Base-by-base conservation (phyloP, 2,797 vertebrate species). In the Anas capensis region DNA sequence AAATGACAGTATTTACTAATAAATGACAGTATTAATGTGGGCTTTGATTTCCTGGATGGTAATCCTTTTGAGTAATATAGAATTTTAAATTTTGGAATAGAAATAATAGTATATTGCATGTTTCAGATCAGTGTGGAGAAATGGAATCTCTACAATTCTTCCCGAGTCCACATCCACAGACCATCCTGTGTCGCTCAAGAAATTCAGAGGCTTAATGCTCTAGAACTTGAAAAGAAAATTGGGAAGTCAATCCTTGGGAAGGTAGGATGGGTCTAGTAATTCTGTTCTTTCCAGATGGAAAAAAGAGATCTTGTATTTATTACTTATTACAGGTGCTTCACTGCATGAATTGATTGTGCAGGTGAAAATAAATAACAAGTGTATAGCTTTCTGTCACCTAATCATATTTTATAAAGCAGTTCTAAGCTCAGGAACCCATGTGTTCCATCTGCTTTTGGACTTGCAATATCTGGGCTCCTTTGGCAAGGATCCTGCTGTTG, bases 211-310 rank as follows among this genome's bases (percentile, higher is more conserved):
- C 98, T 99, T 69, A 98, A 97, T 62, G 69, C 97, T 7, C 97
- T 99, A 78, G 94, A 99, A 95, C 97, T 99, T 64, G 98, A 99
- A 93, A 99, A 98, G 97, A 99, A 99, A 97, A 99, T 99, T 4
- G 99, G 99, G 29, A 99, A 99, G 96, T 99, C 99, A 3, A 82
- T 99, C 89, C 98, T 99, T 53, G 99, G 99, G 58, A 99, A 99
- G 99, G 99, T 99, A 95, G 42, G 19, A 64, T 46, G 44, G 17
- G 9, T 58, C 48, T 92, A 61, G 34, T 82, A 69, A 72, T 87
- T 42, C 26, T 87, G 18, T 72, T 89, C 18, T 85, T 87, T 87
- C 40, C 64, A 88, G 6, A 16, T 83, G 20, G 20, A 81, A 85
- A 69, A 69, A n/a, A 73, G 69, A 6, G 4, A 18, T 44, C 38